Base-by-base conservation (phyloP, 2,113 vertebrate species). In the Brachypodius melanocephalos region DNA sequence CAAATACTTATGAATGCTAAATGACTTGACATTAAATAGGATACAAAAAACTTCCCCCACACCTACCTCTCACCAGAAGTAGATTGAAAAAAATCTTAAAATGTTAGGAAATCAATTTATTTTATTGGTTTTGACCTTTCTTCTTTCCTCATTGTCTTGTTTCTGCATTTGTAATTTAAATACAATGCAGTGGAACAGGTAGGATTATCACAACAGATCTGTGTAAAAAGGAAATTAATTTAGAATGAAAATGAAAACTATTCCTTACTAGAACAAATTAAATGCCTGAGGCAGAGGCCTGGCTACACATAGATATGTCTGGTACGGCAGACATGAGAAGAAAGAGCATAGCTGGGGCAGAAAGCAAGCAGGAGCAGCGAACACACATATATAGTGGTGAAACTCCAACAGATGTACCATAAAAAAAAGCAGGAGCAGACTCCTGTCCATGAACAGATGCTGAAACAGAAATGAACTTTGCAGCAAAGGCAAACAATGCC, bases 391-490 rank as follows among this genome's bases (percentile, higher is more conserved):
- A 5, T 8, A 57, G n/a, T 16, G 5, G 5, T 36, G 15, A 74
- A 93, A 85, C 5, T 75, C 20, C 51, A 49, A 40, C 51, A 89
- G n/a, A 89, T 19, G 29, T 65, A 74, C n/a, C 20, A 65, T 45
- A 34, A 72, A 88, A 62, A 62, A 26, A 90, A 81, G 6, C 15
- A 88, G 73, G 57, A 91, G 8, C 20, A 82, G 36, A 92, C 18
- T 83, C 26, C 66, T 57, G 31, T 59, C 62, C 8, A 12, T 43
- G 59, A 90, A 85, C 83, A 95, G 75, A 92, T 93, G 78, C 57
- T 96, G 93, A 97, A 88, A 93, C 31, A 91, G 92, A 92, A 96
- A 94, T 31, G 5, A 88, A 85, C 40, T 86, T 95, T 81, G 51
- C 67, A 94, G 69, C 49, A 93, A 85, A 87, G 63, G 21, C 38